Evolutionary conservation across 2,113 vertebrate species (phyloP).

Genomic region (Motacilla alba): DNA sequence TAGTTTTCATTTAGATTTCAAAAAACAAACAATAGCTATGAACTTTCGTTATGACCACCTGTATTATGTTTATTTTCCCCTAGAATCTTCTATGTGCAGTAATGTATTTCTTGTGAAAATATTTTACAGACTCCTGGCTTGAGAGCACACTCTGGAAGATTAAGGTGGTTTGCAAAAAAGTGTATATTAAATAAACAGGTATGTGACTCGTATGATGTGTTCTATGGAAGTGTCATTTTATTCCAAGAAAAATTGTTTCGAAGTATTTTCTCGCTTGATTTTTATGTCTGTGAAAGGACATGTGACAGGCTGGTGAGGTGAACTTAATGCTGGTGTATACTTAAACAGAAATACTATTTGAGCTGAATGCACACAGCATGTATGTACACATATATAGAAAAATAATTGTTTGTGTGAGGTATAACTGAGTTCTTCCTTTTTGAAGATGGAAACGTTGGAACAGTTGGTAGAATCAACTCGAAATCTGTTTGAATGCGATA

Average conservation of each 20-base stretch:
- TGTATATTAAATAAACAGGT: conserved; percentile 84
- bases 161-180: conserved; percentile 88
- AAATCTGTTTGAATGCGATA: conserved; percentile 91
- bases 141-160: conserved; percentile 78
- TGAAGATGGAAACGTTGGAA: conserved; percentile 85
- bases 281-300: background rate
- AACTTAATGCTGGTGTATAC: background rate
- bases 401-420: background rate
- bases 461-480: conserved; percentile 85
- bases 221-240: background rate
- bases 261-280: background rate
- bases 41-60: background rate
- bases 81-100: background rate
- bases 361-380: background rate
- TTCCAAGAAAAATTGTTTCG: background rate
- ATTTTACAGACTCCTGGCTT: conserved; percentile 88
- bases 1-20: background rate
- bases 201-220: background rate
- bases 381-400: background rate
- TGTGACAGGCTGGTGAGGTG: conserved; percentile 22
- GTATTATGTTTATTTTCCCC: background rate
- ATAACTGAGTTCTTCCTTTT: background rate
- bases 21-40: background rate
- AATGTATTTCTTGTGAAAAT: background rate
- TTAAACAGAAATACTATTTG: conserved; percentile 5